Conservation (phyloP, 2,888 invertebrate species). For the Epinotia nisella region DNA sequence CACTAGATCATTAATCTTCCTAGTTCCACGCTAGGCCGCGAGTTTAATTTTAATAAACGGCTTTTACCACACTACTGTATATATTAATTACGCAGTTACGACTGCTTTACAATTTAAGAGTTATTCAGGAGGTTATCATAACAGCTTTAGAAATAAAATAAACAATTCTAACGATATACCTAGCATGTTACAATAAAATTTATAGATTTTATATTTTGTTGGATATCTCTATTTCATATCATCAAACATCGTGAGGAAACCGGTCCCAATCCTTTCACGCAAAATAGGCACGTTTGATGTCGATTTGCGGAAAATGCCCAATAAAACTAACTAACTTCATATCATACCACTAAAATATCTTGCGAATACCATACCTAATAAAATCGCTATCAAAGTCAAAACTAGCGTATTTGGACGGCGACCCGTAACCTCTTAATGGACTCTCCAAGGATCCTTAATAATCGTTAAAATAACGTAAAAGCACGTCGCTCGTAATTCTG, state of each 20-base stretch:
- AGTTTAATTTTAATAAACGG: slow-evolving; percentile 84
- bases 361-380: neutral
- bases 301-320: no score
- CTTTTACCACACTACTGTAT: slow-evolving; percentile 73
- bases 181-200: slow-evolving; percentile 25
- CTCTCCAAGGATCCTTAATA: slow-evolving; percentile 57
- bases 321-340: no score
- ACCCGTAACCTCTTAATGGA: slow-evolving; percentile 40
- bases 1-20: slow-evolving; percentile 83
- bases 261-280: no score
- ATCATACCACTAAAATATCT: neutral
- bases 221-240: slow-evolving; percentile 16
- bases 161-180: slow-evolving; percentile 27
- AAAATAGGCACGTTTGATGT: no score
- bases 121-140: slow-evolving; percentile 51
- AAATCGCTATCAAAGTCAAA: slow-evolving; percentile 5
- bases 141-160: slow-evolving; percentile 31
- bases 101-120: slow-evolving; percentile 64
- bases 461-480: slow-evolving; percentile 66
- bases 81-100: slow-evolving; percentile 73
- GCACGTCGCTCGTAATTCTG: slow-evolving; percentile 68
- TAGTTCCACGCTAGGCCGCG: slow-evolving; percentile 80
- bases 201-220: slow-evolving; percentile 15
- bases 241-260: no score
- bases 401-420: slow-evolving; percentile 23